phyloP scores from a whole-genome alignment of 37 sponge, comb jelly and placozoan genomes.

The Halichondria panicea region DNA sequence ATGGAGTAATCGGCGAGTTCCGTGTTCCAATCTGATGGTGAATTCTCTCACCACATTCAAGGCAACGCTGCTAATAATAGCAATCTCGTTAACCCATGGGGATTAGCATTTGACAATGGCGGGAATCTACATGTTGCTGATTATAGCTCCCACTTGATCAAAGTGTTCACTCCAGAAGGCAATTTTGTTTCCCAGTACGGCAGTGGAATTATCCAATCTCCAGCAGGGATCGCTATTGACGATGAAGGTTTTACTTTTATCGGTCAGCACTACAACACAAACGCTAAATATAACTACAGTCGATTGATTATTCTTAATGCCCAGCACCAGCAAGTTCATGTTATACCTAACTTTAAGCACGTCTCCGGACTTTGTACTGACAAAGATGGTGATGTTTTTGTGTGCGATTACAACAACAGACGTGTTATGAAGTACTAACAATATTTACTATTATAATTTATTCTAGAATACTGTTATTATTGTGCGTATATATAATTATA shows the following conservation, averaged over 20 bases:
- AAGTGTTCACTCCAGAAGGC: constrained; percentile 36
- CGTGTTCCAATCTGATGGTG: constrained; percentile 43
- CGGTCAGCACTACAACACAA: not conserved
- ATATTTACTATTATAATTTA: too few relatives aligned
- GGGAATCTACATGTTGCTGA: constrained; percentile 46
- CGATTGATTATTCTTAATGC: constrained; percentile 5
- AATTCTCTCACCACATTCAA: constrained; percentile 13
- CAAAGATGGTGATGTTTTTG: constrained; percentile 19
- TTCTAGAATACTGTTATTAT: too few relatives aligned
- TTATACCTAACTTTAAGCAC: not conserved
- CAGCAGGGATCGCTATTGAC: constrained; percentile 36
- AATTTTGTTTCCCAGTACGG: constrained; percentile 12
- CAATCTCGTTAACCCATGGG: constrained; percentile 32
- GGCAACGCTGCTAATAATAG: too few relatives aligned
- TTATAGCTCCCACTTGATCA: constrained; percentile 2
- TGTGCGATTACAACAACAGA: not conserved
- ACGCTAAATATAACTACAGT: too few relatives aligned
- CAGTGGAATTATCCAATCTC: not conserved
- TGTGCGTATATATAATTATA: too few relatives aligned
- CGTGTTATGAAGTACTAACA: constrained; percentile 16
- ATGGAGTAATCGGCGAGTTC: constrained; percentile 29
- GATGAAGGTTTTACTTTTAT: constrained; percentile 16
- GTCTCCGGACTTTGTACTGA: constrained; percentile 8
- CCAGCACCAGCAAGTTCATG: not conserved
- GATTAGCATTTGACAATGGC: constrained; percentile 40